Evolutionary conservation across 2,888 invertebrate genomes (phyloP).

Genomic region (Argyresthia goedartella): DNA sequence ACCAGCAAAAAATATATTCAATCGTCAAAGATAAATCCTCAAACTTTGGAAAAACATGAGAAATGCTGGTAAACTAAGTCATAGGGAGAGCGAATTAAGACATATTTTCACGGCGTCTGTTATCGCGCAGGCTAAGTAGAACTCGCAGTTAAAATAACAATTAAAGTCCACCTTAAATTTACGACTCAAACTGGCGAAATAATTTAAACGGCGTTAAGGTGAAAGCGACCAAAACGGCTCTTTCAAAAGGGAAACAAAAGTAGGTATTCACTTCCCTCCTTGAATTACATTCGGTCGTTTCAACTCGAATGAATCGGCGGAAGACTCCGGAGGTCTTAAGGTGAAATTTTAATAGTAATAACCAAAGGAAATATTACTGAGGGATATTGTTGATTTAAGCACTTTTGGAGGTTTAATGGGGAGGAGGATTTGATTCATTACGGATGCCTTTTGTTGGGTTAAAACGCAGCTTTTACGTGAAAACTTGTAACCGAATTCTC

Average conservation of each 20-base stretch:
- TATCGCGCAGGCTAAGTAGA: conserved; percentile 50
- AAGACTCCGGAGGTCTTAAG: conserved; percentile 42
- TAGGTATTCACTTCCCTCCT: conserved; percentile 46
- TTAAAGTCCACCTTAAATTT: conserved; percentile 68
- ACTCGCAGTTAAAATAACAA: conserved; percentile 70
- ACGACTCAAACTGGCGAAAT: conserved; percentile 66
- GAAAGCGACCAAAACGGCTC: conserved; percentile 50
- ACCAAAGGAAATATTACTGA: conserved; percentile 55
- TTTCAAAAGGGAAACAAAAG: conserved; percentile 59
- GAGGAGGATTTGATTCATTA: conserved; percentile 11
- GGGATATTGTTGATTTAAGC: conserved; percentile 57
- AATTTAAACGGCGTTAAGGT: conserved; percentile 55
- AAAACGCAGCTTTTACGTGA: conserved; percentile 9
- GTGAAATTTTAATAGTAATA: conserved; percentile 66
- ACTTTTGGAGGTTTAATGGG: conserved; percentile 27
- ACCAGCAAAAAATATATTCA: background rate
- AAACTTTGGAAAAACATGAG: background rate
- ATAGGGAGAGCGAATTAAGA: conserved; percentile 64
- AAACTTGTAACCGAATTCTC: background rate
- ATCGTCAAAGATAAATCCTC: too few species aligned
- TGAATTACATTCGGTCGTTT: conserved; percentile 43
- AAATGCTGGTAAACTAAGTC: conserved; percentile 34
- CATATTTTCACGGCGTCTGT: conserved; percentile 57
- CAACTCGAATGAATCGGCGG: conserved; percentile 29
- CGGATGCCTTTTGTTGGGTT: conserved; percentile 8